Base-by-base conservation (phyloP, 2,888 invertebrate species). In the Gastracanthus pulcherrimus region DNA sequence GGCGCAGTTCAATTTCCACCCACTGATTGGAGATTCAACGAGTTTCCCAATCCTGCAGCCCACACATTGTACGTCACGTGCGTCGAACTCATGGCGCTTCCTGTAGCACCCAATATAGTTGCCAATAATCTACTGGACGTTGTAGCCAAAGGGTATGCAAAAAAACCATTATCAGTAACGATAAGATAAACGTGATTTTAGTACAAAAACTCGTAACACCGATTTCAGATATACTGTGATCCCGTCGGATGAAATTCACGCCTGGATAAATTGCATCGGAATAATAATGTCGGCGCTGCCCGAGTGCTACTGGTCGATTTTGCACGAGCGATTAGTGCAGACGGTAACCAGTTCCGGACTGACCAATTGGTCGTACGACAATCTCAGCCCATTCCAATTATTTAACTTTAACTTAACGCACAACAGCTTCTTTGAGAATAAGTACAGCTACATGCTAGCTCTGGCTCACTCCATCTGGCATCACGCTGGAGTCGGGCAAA, bases 11-110 rank as follows among this genome's bases (percentile, higher is more conserved):
- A 95, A 60, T 96, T 96, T 87, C 96, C 96, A 6, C 94, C 95
- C 80, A 96, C 96, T 6, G 99, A 99, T 90, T 99, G 98, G 98
- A 94, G 99, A 64, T 99, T 99, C 91, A 98, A 98, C 90, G 99
- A 99, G 92, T 98, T 99, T 89, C 98, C 99, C 0, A 99, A 99
- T 92, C 96, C 98, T 0, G 97, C 98, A 0, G 97, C 98, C 0
- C 99, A 99, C 91, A 97, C 97, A 0, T 93, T 99, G 0, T 98
- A 99, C 91, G 96, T 98, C 0, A 98, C 98, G 0, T 98, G 98
- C 89, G 98, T 99, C 0, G 99, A 99, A 92, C 92, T 99, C n/a
- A 97, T 99, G 96, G 97, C 98, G 0, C 92, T 99, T 34, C 98
- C 98, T 0, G 94, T 97, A 1, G 93, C 96, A 0, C 97, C 98